Conservation (phyloP, 2,113 vertebrate genomes). For the Protobothrops flavoviridis region DNA sequence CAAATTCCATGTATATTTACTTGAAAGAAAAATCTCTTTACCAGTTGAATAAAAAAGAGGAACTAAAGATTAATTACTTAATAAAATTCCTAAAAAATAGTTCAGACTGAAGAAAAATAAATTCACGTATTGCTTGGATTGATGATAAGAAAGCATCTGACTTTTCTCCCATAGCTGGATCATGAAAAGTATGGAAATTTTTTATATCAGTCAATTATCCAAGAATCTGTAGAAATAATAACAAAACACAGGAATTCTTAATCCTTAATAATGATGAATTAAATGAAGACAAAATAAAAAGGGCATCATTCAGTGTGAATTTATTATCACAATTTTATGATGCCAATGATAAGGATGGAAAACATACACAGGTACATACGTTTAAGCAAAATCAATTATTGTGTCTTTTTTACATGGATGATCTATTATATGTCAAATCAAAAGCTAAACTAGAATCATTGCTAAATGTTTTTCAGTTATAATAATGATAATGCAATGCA, state of each 20-base stretch:
- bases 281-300: not conserved
- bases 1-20: not conserved
- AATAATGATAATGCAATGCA: not conserved
- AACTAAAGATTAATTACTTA: not conserved
- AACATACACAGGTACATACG: not conserved
- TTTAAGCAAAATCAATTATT: not conserved
- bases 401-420: not conserved
- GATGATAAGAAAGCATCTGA: not conserved
- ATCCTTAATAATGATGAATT: not conserved
- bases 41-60: not conserved
- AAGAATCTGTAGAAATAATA: not conserved
- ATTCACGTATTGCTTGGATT: not conserved
- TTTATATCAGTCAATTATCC: not conserved
- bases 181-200: not conserved
- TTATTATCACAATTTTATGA: not conserved
- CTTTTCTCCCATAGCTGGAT: not conserved
- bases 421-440: not conserved
- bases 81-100: not conserved
- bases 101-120: not conserved
- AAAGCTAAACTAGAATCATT: not conserved
- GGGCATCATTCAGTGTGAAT: not conserved
- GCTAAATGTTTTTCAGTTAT: not conserved
- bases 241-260: not conserved
- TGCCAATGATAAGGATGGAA: not conserved
- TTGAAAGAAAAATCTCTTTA: not conserved